Evolutionary conservation across 2,888 invertebrate genomes (phyloP), one percentile per base, ranked within the genome.

Genomic region (Lottia scabra): DNA sequence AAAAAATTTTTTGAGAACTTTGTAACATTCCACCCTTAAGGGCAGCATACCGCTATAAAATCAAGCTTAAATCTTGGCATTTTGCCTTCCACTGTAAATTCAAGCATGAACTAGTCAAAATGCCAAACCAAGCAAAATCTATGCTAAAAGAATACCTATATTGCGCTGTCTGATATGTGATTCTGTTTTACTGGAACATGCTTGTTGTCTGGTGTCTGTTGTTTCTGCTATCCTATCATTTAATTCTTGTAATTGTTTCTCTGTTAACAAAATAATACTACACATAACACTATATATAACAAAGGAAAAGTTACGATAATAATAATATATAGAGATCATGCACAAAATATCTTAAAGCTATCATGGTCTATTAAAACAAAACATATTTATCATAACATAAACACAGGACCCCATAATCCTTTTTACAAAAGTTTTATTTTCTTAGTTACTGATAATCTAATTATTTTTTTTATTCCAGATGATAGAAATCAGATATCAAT

Each of bases 91-190:
- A n/a, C n/a, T n/a, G n/a, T n/a, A n/a, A n/a, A n/a, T n/a, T n/a
- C n/a, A n/a, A n/a, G n/a, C n/a, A n/a, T n/a, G n/a, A n/a, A n/a
- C n/a, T n/a, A n/a, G n/a, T n/a, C n/a, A n/a, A n/a, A 79, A 81
- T 43, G 83, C 77, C 72, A 80, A 84, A 74, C 80, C 71, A 8
- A 83, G 81, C 67, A 82, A 83, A 45, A 73, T 78, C 19, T 81
- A 73, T 1, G 81, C 84, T 85, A 78, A 5, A 80, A 76, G 56
- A 38, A 23, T 56, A 56, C 56, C 56, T 56, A 23, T 10, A 23
- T 23, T 56, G 19, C 56, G 56, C 23, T 56, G 56, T 56, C 56
- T 56, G 56, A 56, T 56, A 23, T 56, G 56, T 56, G 56, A 19
- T 3, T 56, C 23, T 19, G 19, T 23, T 19, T 4, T 56, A 56